These are phyloP conservation scores for Rhyacophila brunnea DNA, from an alignment of 1,140 invertebrate genomes.

Conservation along the genomic window DNA sequence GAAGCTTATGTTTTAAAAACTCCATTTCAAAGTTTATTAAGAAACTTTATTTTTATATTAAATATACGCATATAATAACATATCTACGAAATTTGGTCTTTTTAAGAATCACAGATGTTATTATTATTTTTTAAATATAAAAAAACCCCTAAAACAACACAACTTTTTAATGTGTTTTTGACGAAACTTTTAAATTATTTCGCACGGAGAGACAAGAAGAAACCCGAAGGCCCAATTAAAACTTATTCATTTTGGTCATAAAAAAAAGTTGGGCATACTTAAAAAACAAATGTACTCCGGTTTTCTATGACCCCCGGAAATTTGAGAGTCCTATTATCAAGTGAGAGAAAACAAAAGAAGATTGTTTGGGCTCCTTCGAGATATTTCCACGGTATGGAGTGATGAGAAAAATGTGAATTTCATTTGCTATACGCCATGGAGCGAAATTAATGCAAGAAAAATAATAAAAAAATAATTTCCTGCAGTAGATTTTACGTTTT, in stretches of 20 bases:
- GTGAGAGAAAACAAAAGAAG: constrained; percentile 24
- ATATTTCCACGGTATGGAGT: constrained; percentile 2
- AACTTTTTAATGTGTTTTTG: constrained; percentile 30
- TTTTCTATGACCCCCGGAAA: constrained; percentile 14
- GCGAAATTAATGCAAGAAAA: background rate
- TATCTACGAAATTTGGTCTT: no score
- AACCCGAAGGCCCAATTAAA: constrained; percentile 27
- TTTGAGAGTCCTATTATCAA: constrained; percentile 10
- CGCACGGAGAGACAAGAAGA: background rate
- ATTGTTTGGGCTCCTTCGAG: constrained; percentile 1
- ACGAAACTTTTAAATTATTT: constrained; percentile 27
- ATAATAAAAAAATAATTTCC: no score
- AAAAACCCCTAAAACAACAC: constrained; percentile 23
- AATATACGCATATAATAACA: no score
- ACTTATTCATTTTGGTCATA: constrained; percentile 24
- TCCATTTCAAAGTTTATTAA: no score
- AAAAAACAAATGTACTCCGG: constrained; percentile 24
- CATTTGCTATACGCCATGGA: constrained; percentile 7
- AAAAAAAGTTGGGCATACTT: constrained; percentile 21
- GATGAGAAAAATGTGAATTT: constrained; percentile 1
- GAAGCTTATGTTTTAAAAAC: no score
- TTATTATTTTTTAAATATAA: constrained; percentile 20
- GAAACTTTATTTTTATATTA: no score
- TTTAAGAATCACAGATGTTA: constrained; percentile 21
- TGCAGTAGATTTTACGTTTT: no score